Conservation (phyloP, 2,113 vertebrate species). For the Lucifuga dentata region DNA sequence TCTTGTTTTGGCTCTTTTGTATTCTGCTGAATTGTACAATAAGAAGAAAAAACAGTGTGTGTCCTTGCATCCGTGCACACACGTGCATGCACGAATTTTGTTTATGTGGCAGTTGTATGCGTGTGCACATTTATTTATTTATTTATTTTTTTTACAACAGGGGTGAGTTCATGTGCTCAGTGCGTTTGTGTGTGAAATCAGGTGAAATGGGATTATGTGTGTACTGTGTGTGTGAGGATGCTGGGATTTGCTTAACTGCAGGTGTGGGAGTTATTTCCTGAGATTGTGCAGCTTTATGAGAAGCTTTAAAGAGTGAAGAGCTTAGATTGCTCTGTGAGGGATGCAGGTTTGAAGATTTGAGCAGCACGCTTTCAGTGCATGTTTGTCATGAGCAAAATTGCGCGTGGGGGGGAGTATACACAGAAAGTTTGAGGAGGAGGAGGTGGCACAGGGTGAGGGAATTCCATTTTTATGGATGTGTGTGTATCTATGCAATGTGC, state of each 20-base stretch:
- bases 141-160: conserved; percentile 29
- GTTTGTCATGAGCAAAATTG: conserved; percentile 59
- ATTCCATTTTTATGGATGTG: conserved; percentile 65
- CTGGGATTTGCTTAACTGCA: conserved; percentile 64
- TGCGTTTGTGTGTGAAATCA: conserved; percentile 15
- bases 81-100: conserved; percentile 58
- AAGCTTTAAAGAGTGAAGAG: conserved; percentile 66
- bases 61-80: conserved; percentile 34
- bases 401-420: neutral
- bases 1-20: conserved; percentile 35
- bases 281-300: conserved; percentile 63
- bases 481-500: conserved; percentile 1
- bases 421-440: conserved; percentile 69
- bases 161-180: conserved; percentile 44
- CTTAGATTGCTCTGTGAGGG: conserved; percentile 61
- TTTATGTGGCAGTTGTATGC: conserved; percentile 49
- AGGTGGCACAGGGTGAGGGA: conserved; percentile 61
- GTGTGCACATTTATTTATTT: conserved; percentile 14
- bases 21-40: conserved; percentile 12
- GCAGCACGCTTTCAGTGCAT: conserved; percentile 63
- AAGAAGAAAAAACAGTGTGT: conserved; percentile 1
- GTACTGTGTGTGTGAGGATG: conserved; percentile 29
- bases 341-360: conserved; percentile 66
- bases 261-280: conserved; percentile 71
- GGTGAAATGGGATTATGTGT: conserved; percentile 34